Conservation (phyloP, 2,113 vertebrate species). For the Poecile atricapillus region DNA sequence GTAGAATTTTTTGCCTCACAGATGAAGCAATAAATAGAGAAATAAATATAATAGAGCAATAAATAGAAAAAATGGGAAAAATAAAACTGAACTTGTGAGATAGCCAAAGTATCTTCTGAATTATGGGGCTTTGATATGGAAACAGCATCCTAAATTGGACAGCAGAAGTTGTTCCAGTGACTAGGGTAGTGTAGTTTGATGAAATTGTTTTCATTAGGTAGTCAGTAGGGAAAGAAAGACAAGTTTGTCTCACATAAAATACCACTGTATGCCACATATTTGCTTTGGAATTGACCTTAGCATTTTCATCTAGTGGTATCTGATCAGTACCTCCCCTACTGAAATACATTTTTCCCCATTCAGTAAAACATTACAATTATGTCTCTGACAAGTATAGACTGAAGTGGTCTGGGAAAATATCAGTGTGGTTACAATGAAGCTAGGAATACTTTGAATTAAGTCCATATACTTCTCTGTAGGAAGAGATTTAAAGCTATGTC, state of each 20-base stretch:
- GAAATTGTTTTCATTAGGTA: not conserved
- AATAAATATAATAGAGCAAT: too few relatives aligned
- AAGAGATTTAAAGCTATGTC: not conserved
- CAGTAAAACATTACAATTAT: not conserved
- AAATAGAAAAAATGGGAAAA: not conserved
- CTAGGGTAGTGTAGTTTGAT: not conserved
- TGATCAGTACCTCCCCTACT: not conserved
- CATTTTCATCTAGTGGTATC: not conserved
- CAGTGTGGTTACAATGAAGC: not conserved
- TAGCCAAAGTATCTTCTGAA: not conserved
- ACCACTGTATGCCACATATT: not conserved
- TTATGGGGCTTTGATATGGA: not conserved
- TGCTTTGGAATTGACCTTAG: not conserved
- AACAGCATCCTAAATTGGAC: not conserved
- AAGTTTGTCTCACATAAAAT: not conserved
- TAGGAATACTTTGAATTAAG: not conserved
- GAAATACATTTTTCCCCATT: not conserved
- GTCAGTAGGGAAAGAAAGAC: not conserved
- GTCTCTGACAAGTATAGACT: not conserved
- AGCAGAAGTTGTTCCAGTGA: not conserved
- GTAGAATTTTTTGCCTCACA: not conserved
- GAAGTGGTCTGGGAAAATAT: not conserved
- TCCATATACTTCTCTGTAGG: not conserved
- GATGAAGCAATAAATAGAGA: not conserved
- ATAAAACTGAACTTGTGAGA: not conserved